Conservation (phyloP, 2,113 vertebrate species). For the Notechis scutatus region DNA sequence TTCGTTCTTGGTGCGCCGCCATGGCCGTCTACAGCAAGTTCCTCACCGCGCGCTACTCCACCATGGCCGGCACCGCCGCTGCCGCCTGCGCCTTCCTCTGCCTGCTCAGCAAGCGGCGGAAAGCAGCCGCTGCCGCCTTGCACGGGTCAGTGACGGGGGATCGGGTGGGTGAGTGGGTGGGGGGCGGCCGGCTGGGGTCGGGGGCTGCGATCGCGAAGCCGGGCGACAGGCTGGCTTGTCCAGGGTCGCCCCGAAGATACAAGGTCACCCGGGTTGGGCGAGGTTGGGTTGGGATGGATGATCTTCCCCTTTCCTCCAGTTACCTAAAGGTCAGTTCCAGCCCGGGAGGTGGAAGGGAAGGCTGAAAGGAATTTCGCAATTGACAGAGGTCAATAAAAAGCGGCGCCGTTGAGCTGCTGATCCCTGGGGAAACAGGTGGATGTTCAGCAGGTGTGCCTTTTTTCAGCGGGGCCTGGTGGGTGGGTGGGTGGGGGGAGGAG, state of each 20-base stretch:
- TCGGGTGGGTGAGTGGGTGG: too few species aligned
- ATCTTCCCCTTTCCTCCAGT: not conserved
- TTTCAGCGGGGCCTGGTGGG: not conserved
- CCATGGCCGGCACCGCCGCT: conserved; percentile 77
- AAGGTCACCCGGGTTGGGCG: not conserved
- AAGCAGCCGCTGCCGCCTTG: conserved; percentile 52
- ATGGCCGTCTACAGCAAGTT: conserved; percentile 92
- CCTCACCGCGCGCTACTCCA: conserved; percentile 82
- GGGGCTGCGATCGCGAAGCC: not conserved
- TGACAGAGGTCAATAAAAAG: not conserved
- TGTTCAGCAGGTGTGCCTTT: not conserved
- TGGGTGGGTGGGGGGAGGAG: too few species aligned
- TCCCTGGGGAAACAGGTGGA: not conserved
- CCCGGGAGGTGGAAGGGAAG: not conserved
- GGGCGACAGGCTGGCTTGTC: not conserved
- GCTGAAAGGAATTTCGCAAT: not conserved
- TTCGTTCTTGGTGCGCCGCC: conserved; percentile 28
- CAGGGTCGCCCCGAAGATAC: not conserved
- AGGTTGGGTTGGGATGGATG: not conserved
- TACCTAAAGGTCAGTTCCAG: not conserved
- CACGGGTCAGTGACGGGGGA: not conserved
- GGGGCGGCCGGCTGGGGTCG: rapidly evolving
- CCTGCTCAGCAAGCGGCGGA: conserved; percentile 72
- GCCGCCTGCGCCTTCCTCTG: conserved; percentile 77
- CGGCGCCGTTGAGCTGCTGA: not conserved